These are phyloP conservation scores for Xenus cinereus DNA, from an alignment of 2,113 vertebrate genomes.

Conservation along the genomic window DNA sequence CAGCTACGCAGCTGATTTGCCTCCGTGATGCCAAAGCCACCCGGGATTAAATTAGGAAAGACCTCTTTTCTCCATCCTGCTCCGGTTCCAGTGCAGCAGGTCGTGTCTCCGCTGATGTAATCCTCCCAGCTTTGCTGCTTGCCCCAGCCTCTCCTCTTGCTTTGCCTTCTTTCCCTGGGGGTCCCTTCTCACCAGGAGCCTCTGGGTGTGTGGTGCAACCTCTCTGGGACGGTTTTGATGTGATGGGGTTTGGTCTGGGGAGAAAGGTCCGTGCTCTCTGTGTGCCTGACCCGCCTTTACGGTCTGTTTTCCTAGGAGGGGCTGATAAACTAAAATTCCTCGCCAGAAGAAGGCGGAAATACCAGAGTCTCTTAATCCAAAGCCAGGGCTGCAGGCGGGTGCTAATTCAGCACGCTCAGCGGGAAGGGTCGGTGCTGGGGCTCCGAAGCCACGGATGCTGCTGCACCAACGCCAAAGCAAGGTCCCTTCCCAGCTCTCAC, in stretches of 20 bases:
- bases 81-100: not conserved
- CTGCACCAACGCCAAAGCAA: not conserved
- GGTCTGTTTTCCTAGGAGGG: not conserved
- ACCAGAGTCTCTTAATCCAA: not conserved
- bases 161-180: not conserved
- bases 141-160: not conserved
- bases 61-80: not conserved
- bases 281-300: not conserved
- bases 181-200: not conserved
- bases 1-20: slow-evolving; percentile 16
- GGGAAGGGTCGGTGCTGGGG: not conserved
- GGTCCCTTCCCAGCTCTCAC: not conserved
- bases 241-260: not conserved
- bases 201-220: not conserved
- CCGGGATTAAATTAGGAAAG: not conserved
- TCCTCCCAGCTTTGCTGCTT: not conserved
- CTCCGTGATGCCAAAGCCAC: not conserved
- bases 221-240: not conserved
- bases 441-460: rapidly evolving
- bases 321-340: not conserved
- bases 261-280: not conserved
- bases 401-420: not conserved
- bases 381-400: not conserved
- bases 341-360: not conserved
- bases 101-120: rapidly evolving